Evolutionary conservation across 2,797 vertebrate species (phyloP), one percentile per base, ranked within the genome.

Genomic region (Chlorospingus semifuscus): DNA sequence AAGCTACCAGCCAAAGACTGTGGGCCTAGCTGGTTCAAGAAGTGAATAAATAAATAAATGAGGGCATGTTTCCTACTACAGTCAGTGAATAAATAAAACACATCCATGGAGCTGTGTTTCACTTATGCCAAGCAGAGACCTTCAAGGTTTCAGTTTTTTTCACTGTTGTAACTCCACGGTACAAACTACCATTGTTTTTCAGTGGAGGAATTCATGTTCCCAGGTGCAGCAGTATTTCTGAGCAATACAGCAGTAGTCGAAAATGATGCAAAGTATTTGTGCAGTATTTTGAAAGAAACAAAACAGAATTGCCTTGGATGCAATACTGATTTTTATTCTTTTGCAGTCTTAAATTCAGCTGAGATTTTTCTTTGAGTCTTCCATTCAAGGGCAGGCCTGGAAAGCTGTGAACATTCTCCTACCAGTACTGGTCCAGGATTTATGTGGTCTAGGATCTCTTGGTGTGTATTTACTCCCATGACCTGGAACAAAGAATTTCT

Each of bases 401-500:
- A 79, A 89, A 50, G 19, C 26, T 94, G 71, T 53, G 82, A 87
- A 76, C 32, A 32, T 83, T 79, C 49, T 94, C 34, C 23, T 85
- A 29, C 50, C 30, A 79, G 7, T 68, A 42, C 42, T 92, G 46
- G 41, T 96, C 86, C 42, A 87, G 61, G 14, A 81, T 70, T 56
- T 78, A 21, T 39, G 27, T 72, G 76, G 53, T 78, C 69, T 32
- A 26, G 90, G 83, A 64, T 96, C 41, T 52, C 14, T 87, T 94
- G 83, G 2, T 11, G n/a, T 96, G 12, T 83, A 61, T 80, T 89
- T 93, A 85, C 83, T 96, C 56, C 74, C 7, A 4, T 53, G 74
- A 81, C 34, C 87, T 97, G 81, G 18, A 96, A 96, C 24, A 24
- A 78, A 96, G 82, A 90, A 74, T 59, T 66, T 76, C 64, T 83